Base-by-base conservation (phyloP, 2,797 vertebrate species). In the Ctenochaetus hawaiiensis region DNA sequence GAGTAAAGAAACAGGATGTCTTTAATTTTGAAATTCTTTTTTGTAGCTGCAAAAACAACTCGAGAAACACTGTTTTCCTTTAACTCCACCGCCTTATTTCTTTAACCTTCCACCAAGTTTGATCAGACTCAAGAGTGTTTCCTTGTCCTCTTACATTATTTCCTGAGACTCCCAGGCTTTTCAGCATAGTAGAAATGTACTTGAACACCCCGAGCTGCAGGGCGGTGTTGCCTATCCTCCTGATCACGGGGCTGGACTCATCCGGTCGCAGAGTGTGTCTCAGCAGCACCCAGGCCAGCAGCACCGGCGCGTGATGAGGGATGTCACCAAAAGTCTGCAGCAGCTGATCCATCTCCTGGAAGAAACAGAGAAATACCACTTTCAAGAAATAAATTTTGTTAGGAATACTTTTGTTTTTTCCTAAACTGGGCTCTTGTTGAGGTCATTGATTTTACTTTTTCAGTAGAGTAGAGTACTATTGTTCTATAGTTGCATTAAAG, bases 201-300 rank as follows among this genome's bases (percentile, higher is more conserved):
- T 97, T 96, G 91, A 99, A 99, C 6, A 97, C 97, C 0, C 91
- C 96, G 39, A 98, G 95, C 90, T 98, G 97, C 87, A 99, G 95
- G 0, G 97, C 96, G 0, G 93, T 94, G 88, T 96, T 97, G 44
- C 98, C 98, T 80, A 98, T 95, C 69, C 95, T 96, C 84, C 97
- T 94, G 87, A 99, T 91, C 43, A 96, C 79, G 0, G 90, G 94
- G 53, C 93, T 92, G 2, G 96, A 91, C 81, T 98, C 97, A 0
- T 98, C 97, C 0, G 97, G 94, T 83, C 90, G 96, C 72, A 99
- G 87, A 0, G 97, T 98, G 92, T 99, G 97, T 60, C 97, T 96
- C 65, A 99, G 94, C 59, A 99, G 95, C 68, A 98, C 97, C 98
- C 98, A 99, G 20, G 97, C 96, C 91, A 99, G 87, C 79, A 99